Evolutionary conservation across 2,797 vertebrate genomes (phyloP).

Genomic region (Poliocrania exsul): DNA sequence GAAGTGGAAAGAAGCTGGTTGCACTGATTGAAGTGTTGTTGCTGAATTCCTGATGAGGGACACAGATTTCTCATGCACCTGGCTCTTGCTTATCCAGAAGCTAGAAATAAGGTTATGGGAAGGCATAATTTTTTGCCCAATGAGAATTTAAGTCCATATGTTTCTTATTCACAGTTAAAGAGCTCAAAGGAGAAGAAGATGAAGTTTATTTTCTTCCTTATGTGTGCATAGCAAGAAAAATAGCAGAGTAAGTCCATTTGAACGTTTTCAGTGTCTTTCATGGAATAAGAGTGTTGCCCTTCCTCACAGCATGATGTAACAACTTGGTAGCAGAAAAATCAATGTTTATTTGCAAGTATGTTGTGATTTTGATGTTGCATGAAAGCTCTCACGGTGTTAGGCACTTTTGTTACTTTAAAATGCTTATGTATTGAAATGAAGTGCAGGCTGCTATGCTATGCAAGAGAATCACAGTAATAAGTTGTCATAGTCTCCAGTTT

Average conservation of each 20-base stretch:
- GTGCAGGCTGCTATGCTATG: background rate
- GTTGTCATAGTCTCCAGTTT: background rate
- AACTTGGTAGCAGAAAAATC: background rate
- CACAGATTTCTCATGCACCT: background rate
- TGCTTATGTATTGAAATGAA: background rate
- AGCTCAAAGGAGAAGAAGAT: background rate
- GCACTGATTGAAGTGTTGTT: background rate
- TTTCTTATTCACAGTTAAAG: background rate
- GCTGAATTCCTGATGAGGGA: background rate
- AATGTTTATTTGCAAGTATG: background rate
- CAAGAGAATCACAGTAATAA: background rate
- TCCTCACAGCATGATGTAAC: background rate
- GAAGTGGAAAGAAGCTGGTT: background rate
- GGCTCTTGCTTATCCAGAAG: background rate
- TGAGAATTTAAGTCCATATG: background rate
- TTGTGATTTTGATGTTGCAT: background rate
- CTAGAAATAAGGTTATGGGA: background rate
- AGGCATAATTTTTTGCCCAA: background rate
- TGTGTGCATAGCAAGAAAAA: background rate
- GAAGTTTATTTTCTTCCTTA: background rate
- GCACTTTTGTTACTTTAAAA: background rate
- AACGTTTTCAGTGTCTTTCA: background rate
- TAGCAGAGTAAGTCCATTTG: background rate
- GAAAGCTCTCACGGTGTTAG: fast-evolving
- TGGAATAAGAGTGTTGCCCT: background rate